Evolutionary conservation across 2,888 invertebrate species (phyloP), one percentile per base, ranked within the genome.

Genomic region (Anagyrus pseudococci): DNA sequence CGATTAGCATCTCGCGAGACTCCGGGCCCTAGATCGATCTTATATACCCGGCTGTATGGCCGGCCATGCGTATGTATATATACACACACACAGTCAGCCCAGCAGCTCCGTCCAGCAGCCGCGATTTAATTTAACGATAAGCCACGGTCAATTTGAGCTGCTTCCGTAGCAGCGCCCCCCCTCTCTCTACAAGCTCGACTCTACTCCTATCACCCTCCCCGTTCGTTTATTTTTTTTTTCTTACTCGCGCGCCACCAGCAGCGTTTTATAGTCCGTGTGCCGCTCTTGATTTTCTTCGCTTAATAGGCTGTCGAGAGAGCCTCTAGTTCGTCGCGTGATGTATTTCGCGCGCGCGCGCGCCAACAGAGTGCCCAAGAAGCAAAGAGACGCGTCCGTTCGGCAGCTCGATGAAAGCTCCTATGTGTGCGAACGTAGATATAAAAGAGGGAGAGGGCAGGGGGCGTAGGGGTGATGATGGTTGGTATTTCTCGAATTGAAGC

Each of bases 121-220:
- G 50, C 55, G 62, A 62, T 65, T 62, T 62, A 62, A 62, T 65
- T 62, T 65, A 65, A 50, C 58, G 62, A 62, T 65, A 65, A 65
- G 58, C n/a, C 52, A 41, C 50, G 48, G 43, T 47, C 65, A 65
- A 65, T 62, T 65, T 62, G 52, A 65, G 62, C 58, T 15, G 22
- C 58, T 58, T 62, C 49, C 58, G 61, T n/a, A 7, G 29, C 10
- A 29, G 29, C 29, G 4, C 10, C 6, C 10, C n/a, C n/a, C n/a
- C n/a, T n/a, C n/a, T n/a, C n/a, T n/a, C n/a, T n/a, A n/a, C n/a
- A n/a, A n/a, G 29, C 10, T 29, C 10, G 4, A 7, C 29, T 10
- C 10, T 29, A 7, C 29, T 10, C 13, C 19, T 29, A 20, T 33
- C 10, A 19, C 13, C 48, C 26, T 41, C 20, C 10, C 4, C 40